Percentiles rank a stretch among this genome's conserved stretches.
Evolutionary conservation across 2,797 vertebrate genomes (phyloP).

Genomic region (Dryobates pubescens): DNA sequence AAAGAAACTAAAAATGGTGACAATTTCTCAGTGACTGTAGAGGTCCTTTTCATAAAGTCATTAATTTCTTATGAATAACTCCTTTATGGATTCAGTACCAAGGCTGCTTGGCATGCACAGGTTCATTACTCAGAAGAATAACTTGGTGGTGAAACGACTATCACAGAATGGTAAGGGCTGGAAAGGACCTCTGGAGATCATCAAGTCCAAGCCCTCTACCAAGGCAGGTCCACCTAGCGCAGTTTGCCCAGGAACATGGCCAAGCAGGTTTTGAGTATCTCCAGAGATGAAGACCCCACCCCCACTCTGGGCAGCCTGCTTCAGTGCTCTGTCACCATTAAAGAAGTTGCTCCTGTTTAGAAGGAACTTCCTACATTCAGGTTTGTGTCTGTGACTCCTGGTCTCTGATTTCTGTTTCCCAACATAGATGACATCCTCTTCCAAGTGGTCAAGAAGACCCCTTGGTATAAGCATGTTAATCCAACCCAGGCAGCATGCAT

Average conservation of each 20-base stretch:
- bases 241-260: too few relatives aligned
- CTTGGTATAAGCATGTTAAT: background rate
- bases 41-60: background rate
- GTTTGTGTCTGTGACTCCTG: too few relatives aligned
- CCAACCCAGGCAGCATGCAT: background rate
- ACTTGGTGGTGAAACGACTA: background rate
- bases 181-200: too few relatives aligned
- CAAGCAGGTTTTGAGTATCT: too few relatives aligned
- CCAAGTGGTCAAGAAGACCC: background rate
- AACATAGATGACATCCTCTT: background rate
- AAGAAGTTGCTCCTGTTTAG: too few relatives aligned
- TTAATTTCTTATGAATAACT: background rate
- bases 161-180: too few relatives aligned
- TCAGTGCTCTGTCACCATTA: too few relatives aligned
- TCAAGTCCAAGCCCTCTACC: too few relatives aligned
- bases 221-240: too few relatives aligned
- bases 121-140: background rate
- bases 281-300: too few relatives aligned
- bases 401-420: background rate
- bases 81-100: background rate
- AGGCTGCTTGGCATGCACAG: background rate
- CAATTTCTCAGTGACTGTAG: background rate
- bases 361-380: too few relatives aligned
- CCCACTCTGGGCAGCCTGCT: too few relatives aligned
- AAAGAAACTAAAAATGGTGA: background rate